Base-by-base conservation (phyloP, 30 jellyfish, hydroid and myxozoan genomes). In the Morbakka virulenta region DNA sequence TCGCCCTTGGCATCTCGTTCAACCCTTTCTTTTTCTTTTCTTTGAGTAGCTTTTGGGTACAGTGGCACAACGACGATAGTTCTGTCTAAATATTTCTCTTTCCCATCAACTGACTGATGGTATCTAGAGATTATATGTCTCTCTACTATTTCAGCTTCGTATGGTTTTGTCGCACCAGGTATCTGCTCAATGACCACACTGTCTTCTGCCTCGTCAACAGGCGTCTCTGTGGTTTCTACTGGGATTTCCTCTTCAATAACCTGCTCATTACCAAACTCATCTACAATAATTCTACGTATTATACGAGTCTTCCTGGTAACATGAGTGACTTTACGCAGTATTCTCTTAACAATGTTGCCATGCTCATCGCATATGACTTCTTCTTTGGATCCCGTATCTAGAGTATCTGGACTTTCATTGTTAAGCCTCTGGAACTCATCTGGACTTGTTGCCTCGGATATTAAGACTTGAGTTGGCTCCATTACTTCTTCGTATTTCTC, bases 321-420 rank as follows among this genome's bases (percentile, higher is more conserved):
- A 30, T 79, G 90, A 14, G 90, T 79, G 20, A 67, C 71, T 29
- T 79, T 79, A 30, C 70, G 70, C 25, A 79, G 87, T 35, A 79
- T 67, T 11, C 90, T 74, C 47, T 79, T 79, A 25, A 79, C 62
- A 1, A 79, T 79, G 32, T 79, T 79, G 2, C 90, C 90, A 32
- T 79, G 82, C 11, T 35, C 82, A 67, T 79, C 90, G 26, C 90
- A 66, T 12, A 79, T 73, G 11, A 79, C 51, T 66, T 79, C 90
- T 67, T 79, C 90, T 50, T 79, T 87, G 20, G 90, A 49, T 3
- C 74, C 88, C 4, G 90, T 64, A 41, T 79, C 90, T 0, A 83
- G 51, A 62, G 62, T 84, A 36, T 77, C 88, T 6, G 87, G 87
- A 21, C 17, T 41, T 41, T 41, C 57, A 41, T 41, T 9, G 9